Evolutionary conservation across 2,888 invertebrate genomes (phyloP), one percentile per base, ranked within the genome.

Genomic region (Cataglyphis albicans): DNA sequence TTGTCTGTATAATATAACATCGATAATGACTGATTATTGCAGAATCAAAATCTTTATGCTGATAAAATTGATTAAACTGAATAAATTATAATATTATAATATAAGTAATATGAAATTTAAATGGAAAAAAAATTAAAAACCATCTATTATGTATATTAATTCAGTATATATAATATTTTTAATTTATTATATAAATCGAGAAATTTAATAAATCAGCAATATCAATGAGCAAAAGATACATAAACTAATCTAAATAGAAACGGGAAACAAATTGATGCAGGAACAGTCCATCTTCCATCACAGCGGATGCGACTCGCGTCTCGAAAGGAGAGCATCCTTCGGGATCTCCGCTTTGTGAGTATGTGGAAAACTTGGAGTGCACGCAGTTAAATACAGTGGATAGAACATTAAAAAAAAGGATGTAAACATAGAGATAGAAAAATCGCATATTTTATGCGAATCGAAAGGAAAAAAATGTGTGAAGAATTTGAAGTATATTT

Each of bases 251-350:
- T 48, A 78, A 48, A 64, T 61, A 55, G 32, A 59, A 73, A 57
- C 6, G 6, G 52, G 65, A 61, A 63, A 10, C 35, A 29, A 4
- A 7, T 35, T 35, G 74, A 82, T 65, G 41, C 55, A 70, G 35
- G 18, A 67, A 67, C 55, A 48, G n/a, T 59, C 18, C 59, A 10
- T 61, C 21, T 80, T 52, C 48, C 25, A 18, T 68, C n/a, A 10
- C 44, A 3, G 32, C 3, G 70, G 72, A 83, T 72, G 80, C 83
- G 57, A 61, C 84, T 90, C 85, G 86, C 81, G 89, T 91, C 87
- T 84, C 61, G 73, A 87, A 74, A 85, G 85, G 86, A 90, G 83
- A 83, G 84, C 74, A 89, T 87, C 81, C 65, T 44, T 59, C 25
- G 38, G 21, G 29, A 44, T 18, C 4, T 78, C 18, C 35, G 21